Evolutionary conservation across 2,888 invertebrate species (phyloP).

Genomic region (Megastigmus dorsalis): DNA sequence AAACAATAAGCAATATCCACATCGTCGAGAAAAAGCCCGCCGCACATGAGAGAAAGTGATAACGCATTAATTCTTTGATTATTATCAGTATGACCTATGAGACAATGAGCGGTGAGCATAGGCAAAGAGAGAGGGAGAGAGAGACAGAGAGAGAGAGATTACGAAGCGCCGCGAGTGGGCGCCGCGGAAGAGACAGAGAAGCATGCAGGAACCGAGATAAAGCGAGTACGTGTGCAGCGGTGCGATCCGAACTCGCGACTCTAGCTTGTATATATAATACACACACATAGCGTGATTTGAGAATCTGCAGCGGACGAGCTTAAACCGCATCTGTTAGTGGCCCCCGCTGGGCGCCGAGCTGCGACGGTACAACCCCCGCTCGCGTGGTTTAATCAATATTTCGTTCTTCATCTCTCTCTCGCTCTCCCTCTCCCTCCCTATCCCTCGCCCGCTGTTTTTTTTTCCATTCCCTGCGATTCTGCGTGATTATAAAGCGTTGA

Average conservation of each 20-base stretch:
- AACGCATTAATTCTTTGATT: neutral
- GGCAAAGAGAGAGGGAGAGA: neutral
- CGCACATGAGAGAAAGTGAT: no score
- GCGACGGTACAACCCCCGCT: no score
- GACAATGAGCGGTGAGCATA: neutral
- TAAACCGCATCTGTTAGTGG: neutral
- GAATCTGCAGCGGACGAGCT: neutral
- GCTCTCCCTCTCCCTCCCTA: no score
- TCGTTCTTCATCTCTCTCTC: neutral
- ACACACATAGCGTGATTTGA: neutral
- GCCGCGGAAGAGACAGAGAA: neutral
- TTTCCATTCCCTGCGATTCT: no score
- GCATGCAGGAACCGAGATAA: no score
- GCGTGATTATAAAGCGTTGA: slow-evolving; percentile 30
- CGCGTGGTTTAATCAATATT: slow-evolving; percentile 35
- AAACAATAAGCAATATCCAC: no score
- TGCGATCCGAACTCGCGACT: neutral
- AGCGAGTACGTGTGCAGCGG: neutral
- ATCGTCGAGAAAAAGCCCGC: no score
- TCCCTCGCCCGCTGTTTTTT: no score
- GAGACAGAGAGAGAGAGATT: neutral
- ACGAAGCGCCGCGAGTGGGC: neutral
- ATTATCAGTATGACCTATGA: neutral
- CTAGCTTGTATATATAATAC: no score
- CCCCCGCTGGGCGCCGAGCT: neutral